Base-by-base conservation (phyloP, 2,797 vertebrate species). In the Harpagifer antarcticus region DNA sequence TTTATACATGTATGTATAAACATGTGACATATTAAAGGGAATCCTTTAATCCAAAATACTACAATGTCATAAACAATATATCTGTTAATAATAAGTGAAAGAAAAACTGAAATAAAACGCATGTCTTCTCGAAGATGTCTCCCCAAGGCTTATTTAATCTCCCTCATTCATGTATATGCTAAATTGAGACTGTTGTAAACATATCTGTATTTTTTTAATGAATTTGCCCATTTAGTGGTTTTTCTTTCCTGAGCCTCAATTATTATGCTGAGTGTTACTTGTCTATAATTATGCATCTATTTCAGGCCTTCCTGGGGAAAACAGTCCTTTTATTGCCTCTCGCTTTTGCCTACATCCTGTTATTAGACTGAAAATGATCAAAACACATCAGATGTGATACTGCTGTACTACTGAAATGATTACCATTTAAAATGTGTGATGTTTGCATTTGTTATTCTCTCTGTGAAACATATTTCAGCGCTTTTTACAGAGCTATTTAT, bases 271-370 rank as follows among this genome's bases (percentile, higher is more conserved):
- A 81, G 73, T 77, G 58, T 78, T 72, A 75, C 68, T 60, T 61
- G 42, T 81, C 81, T 78, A 67, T 90, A 90, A 91, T 94, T 88
- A 86, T 62, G 72, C 19, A 37, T 89, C 88, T 89, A 87, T 90
- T 92, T 92, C 78, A 76, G 81, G 81, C 69, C 68, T 75, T 77
- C 58, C 70, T 81, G 71, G 43, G 43, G 16, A 86, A 90, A 87
- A 80, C 86, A 79, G 54, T 62, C 19, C 53, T 50, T 69, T 81
- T 84, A 90, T 86, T 87, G 75, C 79, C 48, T 78, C 63, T 66
- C 11, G 70, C 67, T 50, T 2, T 71, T 53, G 69, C 42, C 40
- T 53, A 20, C 79, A 72, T 85, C 75, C 75, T 82, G 76, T 85
- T 84, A 78, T 86, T 79, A 79, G 52, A 77, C 48, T 49, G 17